These are phyloP conservation scores for Cynocephalus volans DNA, from an alignment of 2,113 vertebrate genomes.

Conservation along the genomic window DNA sequence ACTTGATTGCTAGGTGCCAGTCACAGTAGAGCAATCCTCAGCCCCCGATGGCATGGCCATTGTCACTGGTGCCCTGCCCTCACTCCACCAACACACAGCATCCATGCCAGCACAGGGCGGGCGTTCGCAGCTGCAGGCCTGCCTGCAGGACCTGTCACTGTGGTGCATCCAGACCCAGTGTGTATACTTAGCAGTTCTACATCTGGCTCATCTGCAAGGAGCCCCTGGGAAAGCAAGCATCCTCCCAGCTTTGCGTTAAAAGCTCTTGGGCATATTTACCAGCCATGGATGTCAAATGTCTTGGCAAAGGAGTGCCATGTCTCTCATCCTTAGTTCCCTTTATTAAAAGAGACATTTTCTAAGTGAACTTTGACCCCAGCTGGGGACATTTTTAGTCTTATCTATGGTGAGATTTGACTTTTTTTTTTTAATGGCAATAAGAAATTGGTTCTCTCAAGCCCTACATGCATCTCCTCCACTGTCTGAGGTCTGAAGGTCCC, in stretches of 20 bases:
- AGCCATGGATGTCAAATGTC: conserved; percentile 91
- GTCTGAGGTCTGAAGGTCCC: background rate
- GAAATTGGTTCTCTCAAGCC: conserved; percentile 4
- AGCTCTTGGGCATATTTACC: conserved; percentile 90
- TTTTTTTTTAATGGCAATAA: background rate
- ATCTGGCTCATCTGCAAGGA: conserved; percentile 84
- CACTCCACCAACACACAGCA: conserved; percentile 90
- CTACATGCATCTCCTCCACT: fast-evolving
- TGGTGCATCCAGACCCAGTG: conserved; percentile 83
- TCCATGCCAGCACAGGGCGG: conserved; percentile 90
- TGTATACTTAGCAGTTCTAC: conserved; percentile 65
- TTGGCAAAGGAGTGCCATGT: conserved; percentile 89
- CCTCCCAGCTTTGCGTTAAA: conserved; percentile 86
- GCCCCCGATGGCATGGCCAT: conserved; percentile 83
- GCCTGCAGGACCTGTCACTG: conserved; percentile 91
- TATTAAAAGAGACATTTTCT: conserved; percentile 89
- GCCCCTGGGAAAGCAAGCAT: conserved; percentile 82
- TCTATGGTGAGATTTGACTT: conserved; percentile 56
- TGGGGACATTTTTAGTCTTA: conserved; percentile 69
- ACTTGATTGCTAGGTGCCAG: conserved; percentile 92
- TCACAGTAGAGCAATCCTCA: conserved; percentile 90
- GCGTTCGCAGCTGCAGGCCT: conserved; percentile 85
- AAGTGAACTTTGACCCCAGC: conserved; percentile 82
- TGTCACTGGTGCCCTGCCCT: conserved; percentile 93
- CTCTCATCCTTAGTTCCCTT: conserved; percentile 88